phyloP scores from a whole-genome alignment of 2,888 invertebrate species.

The Cataglyphis rosenhaueri region DNA sequence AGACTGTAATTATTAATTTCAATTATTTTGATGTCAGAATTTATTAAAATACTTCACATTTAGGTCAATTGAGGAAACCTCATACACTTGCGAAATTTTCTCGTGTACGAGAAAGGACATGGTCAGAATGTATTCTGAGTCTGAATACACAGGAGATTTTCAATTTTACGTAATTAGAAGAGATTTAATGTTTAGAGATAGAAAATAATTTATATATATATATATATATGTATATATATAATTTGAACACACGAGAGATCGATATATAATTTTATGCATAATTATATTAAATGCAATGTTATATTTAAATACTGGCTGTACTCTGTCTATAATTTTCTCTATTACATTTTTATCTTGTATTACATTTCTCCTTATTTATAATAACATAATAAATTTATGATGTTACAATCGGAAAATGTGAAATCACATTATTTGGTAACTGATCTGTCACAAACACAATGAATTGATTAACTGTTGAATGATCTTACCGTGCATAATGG shows the following conservation, averaged over 20 bases:
- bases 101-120: slow-evolving; percentile 32
- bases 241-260: not conserved
- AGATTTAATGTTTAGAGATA: not conserved
- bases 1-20: not conserved
- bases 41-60: slow-evolving; percentile 20
- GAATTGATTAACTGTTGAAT: slow-evolving; percentile 24
- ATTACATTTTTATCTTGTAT: not conserved
- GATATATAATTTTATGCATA: not conserved
- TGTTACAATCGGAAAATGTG: not conserved
- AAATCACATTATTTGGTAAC: not conserved
- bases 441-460: not conserved
- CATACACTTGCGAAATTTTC: slow-evolving; percentile 51
- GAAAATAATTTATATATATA: not conserved
- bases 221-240: too few relatives aligned
- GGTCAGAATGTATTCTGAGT: slow-evolving; percentile 10
- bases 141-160: slow-evolving; percentile 27
- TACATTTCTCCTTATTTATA: not conserved
- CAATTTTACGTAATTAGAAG: slow-evolving; percentile 13
- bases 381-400: slow-evolving; percentile 12
- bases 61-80: slow-evolving; percentile 44
- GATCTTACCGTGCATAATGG: slow-evolving; percentile 58
- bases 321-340: not conserved
- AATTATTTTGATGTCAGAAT: not conserved
- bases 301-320: not conserved
- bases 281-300: not conserved